phyloP scores from a whole-genome alignment of 53 echinoderm and acorn worm species.

The Holothuria scabra region DNA sequence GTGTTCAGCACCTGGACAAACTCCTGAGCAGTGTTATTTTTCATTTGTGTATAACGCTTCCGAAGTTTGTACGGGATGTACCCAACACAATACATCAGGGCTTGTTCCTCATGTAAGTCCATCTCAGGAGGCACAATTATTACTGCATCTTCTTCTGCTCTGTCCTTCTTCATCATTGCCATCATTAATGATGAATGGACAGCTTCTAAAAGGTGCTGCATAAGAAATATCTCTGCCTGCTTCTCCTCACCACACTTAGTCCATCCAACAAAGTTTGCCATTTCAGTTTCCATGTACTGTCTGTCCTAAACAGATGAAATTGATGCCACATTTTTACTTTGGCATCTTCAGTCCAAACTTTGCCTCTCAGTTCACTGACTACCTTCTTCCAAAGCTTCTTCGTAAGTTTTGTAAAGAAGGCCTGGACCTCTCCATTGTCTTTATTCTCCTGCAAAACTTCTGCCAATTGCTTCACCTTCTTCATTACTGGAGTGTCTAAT shows the following conservation, averaged over 20 bases:
- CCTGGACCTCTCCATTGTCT: neutral
- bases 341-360: neutral
- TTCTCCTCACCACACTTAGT: neutral
- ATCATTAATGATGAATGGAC: neutral
- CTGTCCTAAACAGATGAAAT: neutral
- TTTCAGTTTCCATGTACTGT: neutral
- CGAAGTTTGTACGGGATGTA: neutral
- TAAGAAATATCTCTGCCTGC: neutral
- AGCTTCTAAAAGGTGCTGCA: neutral
- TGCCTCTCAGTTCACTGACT: neutral
- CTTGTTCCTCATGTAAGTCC: conserved; percentile 2
- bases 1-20: too few species aligned
- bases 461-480: conserved; percentile 1
- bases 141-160: neutral
- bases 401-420: neutral
- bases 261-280: neutral
- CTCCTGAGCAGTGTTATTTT: too few species aligned
- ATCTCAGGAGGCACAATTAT: neutral
- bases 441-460: neutral
- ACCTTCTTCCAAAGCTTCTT: conserved; percentile 6
- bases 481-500: neutral
- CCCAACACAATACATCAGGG: neutral
- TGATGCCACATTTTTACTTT: conserved; percentile 22
- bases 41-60: conserved; percentile 16
- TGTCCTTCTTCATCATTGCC: conserved; percentile 6